Evolutionary conservation across 2,797 vertebrate genomes (phyloP), one percentile per base, ranked within the genome.

Genomic region (Malacoraja senta): DNA sequence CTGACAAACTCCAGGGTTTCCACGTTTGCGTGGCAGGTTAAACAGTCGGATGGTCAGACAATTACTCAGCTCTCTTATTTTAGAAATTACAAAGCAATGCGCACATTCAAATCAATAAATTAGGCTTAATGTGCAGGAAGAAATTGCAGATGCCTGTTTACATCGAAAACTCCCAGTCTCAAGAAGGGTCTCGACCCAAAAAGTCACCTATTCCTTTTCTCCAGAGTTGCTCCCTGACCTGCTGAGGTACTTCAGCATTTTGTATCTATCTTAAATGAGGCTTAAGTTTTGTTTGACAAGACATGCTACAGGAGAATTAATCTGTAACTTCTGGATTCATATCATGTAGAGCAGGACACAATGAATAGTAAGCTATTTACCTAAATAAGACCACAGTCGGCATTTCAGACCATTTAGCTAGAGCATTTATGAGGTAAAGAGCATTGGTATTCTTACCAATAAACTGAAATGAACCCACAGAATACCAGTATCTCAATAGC

Each of bases 1-100:
- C 90, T 92, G 90, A 92, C 71, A 44, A 76, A 74, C 44, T 92
- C 90, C 90, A 92, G 90, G 8, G 44, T 38, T 29, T 53, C 71
- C 71, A 76, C 38, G 38, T 19, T 76, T 53, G 58, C 35, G 44
- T 92, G 38, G 68, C 71, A 92, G 44, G 24, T 92, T 53, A 76
- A 24, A 92, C 71, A 68, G 32, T 74, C 35, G 29, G 90, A 92
- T 76, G 71, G 71, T 92, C 26, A 72, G 21, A 74, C 9, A 76
- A 29, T 92, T 53, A 92, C 38, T n/a, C 26, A 92, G 84, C 24
- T 8, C 29, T 74, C 44, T 68, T 91, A 44, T 38, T 72, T 72
- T 44, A 71, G 90, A 4, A 63, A 68, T 32, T 68, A 35, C 19
- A 8, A 63, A 17, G 63, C 35, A n/a, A 68, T 68, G 13, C 58